Base-by-base conservation (phyloP, 2,797 vertebrate genomes). In the Sternotherus odoratus region DNA sequence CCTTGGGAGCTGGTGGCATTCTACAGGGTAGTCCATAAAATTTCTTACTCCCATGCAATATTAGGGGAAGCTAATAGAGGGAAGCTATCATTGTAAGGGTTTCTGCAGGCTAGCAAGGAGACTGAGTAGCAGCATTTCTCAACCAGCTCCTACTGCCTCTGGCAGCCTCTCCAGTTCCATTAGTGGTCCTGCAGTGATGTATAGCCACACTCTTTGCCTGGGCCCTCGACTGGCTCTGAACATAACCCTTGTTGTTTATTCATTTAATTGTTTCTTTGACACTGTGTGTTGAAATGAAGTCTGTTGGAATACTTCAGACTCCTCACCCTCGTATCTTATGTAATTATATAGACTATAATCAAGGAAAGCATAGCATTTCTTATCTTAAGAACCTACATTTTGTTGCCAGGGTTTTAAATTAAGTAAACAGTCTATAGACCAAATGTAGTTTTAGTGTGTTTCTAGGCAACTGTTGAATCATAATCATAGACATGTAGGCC, bases 41-140 rank as follows among this genome's bases (percentile, higher is more conserved):
- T 49, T 56, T n/a, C n/a, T 53, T 3, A 43, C 86, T 89, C 79
- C 50, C 56, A 51, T 77, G 79, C 36, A 15, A 39, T 26, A 48
- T 17, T 13, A 63, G 74, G 77, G 39, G 36, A 56, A 54, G 66
- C 4, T 12, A 78, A 49, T 28, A 50, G 21, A 89, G 85, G 33
- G 86, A 56, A 28, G 54, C 48, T 49, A 3, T n/a, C 15, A 75
- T 33, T 53, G 66, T 57, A 63, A 49, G 57, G 54, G 9, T n/a
- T 12, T 46, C 63, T 21, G 51, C 28, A 46, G 33, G 4, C 57
- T 43, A 60, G 63, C 60, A 30, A 19, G 77, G 78, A 28, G 15
- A 43, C 43, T 0, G 5, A 3, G 21, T 30, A 39, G 75, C 5
- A n/a, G 66, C 6, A 0, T 12, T 0, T 19, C 3, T 10, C 5